Evolutionary conservation across 2,888 invertebrate species (phyloP).

Genomic region (Liopterus haemorrhoidalis): DNA sequence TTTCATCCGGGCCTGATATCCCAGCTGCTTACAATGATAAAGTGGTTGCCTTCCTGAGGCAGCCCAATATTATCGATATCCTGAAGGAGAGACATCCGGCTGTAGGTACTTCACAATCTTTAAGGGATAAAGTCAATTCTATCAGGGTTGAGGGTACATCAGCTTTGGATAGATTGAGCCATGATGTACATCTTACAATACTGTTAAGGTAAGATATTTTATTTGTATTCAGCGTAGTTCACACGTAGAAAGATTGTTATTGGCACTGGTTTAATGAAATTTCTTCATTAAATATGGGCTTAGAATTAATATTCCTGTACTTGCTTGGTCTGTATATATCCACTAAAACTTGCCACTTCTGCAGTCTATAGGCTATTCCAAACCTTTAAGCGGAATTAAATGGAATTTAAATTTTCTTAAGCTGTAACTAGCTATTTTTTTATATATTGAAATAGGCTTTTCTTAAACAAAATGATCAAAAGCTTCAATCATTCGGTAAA

Average conservation of each 20-base stretch:
- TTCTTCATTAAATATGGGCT: too few species aligned
- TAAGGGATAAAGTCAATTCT: conserved; percentile 82
- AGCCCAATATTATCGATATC: conserved; percentile 89
- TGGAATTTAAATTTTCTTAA: conserved; percentile 1
- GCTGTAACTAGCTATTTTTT: background rate
- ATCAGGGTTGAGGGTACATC: conserved; percentile 83
- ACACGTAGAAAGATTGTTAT: background rate
- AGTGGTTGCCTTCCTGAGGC: conserved; percentile 92
- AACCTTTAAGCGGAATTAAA: background rate
- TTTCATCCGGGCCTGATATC: conserved; percentile 54
- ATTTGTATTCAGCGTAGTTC: conserved; percentile 6
- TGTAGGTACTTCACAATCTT: conserved; percentile 61
- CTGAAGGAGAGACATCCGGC: conserved; percentile 75
- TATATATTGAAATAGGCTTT: too few species aligned
- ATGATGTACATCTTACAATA: conserved; percentile 91
- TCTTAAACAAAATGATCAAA: too few species aligned
- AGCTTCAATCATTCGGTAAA: too few species aligned
- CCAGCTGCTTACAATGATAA: conserved; percentile 93
- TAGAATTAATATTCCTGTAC: too few species aligned
- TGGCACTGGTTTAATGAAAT: background rate
- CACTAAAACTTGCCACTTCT: too few species aligned
- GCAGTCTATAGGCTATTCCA: too few species aligned
- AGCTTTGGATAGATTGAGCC: conserved; percentile 78
- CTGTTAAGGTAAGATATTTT: conserved; percentile 69
- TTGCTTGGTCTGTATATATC: too few species aligned